Evolutionary conservation across 2,888 invertebrate species (phyloP).

Genomic region (Hirudinaria manillensis): DNA sequence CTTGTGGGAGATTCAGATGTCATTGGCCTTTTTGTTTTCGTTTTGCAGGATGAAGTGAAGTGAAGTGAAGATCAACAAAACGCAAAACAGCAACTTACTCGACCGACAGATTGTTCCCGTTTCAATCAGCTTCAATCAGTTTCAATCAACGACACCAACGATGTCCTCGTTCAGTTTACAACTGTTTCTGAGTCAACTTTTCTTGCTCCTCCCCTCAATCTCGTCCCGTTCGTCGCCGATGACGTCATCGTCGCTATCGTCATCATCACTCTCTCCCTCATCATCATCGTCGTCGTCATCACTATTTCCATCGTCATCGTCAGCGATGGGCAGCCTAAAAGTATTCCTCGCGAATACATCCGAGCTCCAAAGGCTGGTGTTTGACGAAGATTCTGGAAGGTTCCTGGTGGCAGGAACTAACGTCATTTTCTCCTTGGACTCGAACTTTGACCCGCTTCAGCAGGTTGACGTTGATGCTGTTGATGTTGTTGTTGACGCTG

Average conservation of each 20-base stretch:
- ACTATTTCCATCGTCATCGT: neutral
- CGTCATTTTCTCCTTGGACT: neutral
- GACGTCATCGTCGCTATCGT: neutral
- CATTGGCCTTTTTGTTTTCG: no score
- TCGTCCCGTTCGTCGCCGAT: neutral
- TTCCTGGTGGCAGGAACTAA: conserved; percentile 1
- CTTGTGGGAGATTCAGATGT: no score
- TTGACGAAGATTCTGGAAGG: neutral
- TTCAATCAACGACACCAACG: no score
- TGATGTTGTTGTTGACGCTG: no score
- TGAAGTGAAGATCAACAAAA: no score
- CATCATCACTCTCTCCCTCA: conserved; percentile 6
- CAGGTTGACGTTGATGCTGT: neutral
- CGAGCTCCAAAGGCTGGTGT: neutral
- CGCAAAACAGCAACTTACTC: neutral
- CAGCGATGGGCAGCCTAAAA: neutral
- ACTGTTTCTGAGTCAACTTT: neutral
- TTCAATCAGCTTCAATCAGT: neutral
- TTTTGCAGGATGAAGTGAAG: no score
- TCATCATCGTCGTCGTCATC: conserved; percentile 12
- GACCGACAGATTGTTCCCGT: neutral
- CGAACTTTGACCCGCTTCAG: neutral
- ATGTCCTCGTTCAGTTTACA: neutral
- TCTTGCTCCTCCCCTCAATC: neutral
- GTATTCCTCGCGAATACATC: neutral